Conservation (phyloP, 2,113 vertebrate species). For the Butorides virescens region DNA sequence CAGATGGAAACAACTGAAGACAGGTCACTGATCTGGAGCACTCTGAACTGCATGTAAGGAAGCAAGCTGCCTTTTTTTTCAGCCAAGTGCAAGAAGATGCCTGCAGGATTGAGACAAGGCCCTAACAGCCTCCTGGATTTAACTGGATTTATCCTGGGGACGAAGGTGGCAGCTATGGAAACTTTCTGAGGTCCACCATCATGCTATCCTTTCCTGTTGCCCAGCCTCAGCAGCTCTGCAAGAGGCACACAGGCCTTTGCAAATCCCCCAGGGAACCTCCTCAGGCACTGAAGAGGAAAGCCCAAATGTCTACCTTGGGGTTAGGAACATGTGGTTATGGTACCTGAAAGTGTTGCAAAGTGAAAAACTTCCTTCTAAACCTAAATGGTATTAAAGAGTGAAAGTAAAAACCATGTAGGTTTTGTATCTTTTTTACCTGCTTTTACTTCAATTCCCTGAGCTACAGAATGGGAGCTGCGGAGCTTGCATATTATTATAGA, state of each 20-base stretch:
- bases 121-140: not conserved
- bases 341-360: not conserved
- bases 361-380: not conserved
- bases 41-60: not conserved
- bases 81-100: not conserved
- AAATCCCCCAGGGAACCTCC: not conserved
- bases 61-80: not conserved
- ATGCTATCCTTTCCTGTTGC: not conserved
- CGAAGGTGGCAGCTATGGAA: not conserved
- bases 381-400: not conserved
- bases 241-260: not conserved
- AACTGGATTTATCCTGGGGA: not conserved
- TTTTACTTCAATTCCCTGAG: not conserved
- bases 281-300: rapidly evolving
- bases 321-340: not conserved
- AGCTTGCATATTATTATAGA: not conserved
- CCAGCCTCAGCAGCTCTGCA: not conserved
- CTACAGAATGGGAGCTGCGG: not conserved
- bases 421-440: not conserved
- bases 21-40: not conserved
- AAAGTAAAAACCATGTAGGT: not conserved
- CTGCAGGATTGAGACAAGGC: not conserved
- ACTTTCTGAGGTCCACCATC: not conserved
- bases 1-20: not conserved
- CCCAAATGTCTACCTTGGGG: not conserved